These are phyloP conservation scores for Puntigrus tetrazona DNA, from an alignment of 2,113 vertebrate species.

Conservation along the genomic window DNA sequence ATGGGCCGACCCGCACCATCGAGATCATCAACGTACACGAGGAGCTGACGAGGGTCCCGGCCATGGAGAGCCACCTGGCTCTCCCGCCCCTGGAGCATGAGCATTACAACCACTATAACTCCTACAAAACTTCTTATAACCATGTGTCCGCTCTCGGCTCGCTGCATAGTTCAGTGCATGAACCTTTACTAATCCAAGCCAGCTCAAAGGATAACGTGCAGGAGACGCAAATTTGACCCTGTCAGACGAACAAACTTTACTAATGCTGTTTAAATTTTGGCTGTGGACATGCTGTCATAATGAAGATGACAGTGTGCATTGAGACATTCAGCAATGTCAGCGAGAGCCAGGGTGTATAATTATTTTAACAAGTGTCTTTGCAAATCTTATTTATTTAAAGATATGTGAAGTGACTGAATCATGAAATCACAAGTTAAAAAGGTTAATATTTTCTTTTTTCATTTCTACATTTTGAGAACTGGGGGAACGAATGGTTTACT, in stretches of 20 bases:
- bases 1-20: constrained; percentile 92
- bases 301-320: constrained; percentile 69
- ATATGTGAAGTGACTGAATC: constrained; percentile 97
- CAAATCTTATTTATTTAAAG: constrained; percentile 99
- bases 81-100: constrained; percentile 96
- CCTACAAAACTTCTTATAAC: constrained; percentile 96
- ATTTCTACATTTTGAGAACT: constrained; percentile 62
- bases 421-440: constrained; percentile 89
- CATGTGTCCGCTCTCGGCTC: constrained; percentile 94
- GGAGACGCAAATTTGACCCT: constrained; percentile 82
- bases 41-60: constrained; percentile 90
- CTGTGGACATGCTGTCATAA: constrained; percentile 5
- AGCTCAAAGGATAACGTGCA: constrained; percentile 82
- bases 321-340: constrained; percentile 41
- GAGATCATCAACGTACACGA: constrained; percentile 98
- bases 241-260: constrained; percentile 65
- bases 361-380: constrained; percentile 99
- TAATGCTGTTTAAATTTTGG: constrained; percentile 37
- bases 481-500: constrained; percentile 73
- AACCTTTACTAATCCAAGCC: constrained; percentile 93
- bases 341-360: constrained; percentile 81
- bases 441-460: constrained; percentile 82
- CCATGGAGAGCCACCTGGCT: constrained; percentile 93
- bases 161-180: constrained; percentile 98
- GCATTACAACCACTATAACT: constrained; percentile 99